Evolutionary conservation across 2,888 invertebrate species (phyloP).

Genomic region (Tetheella fluctuosa): DNA sequence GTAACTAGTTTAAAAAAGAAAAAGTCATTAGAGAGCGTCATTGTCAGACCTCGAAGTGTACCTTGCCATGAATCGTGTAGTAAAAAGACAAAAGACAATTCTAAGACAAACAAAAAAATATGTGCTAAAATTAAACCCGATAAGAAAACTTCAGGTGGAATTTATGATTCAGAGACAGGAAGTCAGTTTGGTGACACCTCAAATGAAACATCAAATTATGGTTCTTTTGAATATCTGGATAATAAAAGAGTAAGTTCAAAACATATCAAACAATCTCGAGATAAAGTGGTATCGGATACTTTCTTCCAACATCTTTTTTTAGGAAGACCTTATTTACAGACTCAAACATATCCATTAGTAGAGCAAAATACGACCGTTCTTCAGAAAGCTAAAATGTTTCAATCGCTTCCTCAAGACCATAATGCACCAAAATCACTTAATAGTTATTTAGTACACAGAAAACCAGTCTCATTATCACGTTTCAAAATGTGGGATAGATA

Average conservation of each 20-base stretch:
- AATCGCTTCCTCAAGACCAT: conserved; percentile 76
- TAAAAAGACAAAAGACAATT: conserved; percentile 63
- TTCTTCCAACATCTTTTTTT: conserved; percentile 90
- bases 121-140: conserved; percentile 42
- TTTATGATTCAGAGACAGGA: conserved; percentile 53
- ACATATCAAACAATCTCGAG: conserved; percentile 83
- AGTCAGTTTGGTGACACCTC: conserved; percentile 77
- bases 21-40: conserved; percentile 63
- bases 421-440: conserved; percentile 85
- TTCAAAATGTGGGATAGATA: conserved; percentile 87
- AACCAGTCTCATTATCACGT: conserved; percentile 89
- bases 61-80: conserved; percentile 68
- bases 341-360: conserved; percentile 46
- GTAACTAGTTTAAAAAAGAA: conserved; percentile 75
- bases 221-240: conserved; percentile 54
- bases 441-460: conserved; percentile 87
- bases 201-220: conserved; percentile 56
- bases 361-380: conserved; percentile 85
- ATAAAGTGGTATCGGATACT: conserved; percentile 84
- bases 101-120: conserved; percentile 41
- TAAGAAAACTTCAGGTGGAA: conserved; percentile 44
- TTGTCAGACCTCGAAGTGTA: conserved; percentile 60
- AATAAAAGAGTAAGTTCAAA: conserved; percentile 55
- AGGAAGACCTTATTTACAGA: conserved; percentile 65
- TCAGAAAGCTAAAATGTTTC: conserved; percentile 88